Percentiles rank a stretch among this genome's conserved stretches.
These are phyloP conservation scores for Xylophagus ater DNA, from an alignment of 2,888 invertebrate species.

Conservation along the genomic window DNA sequence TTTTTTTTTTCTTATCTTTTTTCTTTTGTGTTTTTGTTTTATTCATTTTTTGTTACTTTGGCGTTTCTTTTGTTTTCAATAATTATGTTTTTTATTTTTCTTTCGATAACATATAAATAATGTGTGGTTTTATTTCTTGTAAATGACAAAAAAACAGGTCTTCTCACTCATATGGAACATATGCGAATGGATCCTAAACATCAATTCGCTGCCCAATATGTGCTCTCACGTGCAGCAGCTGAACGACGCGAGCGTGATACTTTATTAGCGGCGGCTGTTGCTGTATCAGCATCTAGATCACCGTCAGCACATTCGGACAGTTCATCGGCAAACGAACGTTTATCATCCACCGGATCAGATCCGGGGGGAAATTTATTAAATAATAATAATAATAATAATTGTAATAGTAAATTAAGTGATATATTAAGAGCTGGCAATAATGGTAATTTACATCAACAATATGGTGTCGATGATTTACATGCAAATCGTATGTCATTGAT, in stretches of 20 bases:
- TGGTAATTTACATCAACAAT: slow-evolving; percentile 46
- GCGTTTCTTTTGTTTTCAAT: too few species aligned
- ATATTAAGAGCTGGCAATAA: slow-evolving; percentile 38
- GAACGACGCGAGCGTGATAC: slow-evolving; percentile 77
- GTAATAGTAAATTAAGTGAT: slow-evolving; percentile 46
- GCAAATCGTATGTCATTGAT: slow-evolving; percentile 58
- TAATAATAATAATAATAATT: slow-evolving; percentile 52
- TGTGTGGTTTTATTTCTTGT: slow-evolving; percentile 13
- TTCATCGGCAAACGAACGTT: slow-evolving; percentile 66
- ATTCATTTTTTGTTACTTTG: not conserved
- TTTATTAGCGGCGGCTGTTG: slow-evolving; percentile 53
- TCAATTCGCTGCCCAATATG: slow-evolving; percentile 91
- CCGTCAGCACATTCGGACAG: slow-evolving; percentile 80
- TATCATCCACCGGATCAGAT: slow-evolving; percentile 71
- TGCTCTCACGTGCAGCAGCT: slow-evolving; percentile 79
- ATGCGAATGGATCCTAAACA: slow-evolving; percentile 96
- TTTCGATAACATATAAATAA: slow-evolving; percentile 19
- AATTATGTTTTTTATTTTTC: slow-evolving; percentile 17
- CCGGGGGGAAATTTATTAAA: slow-evolving; percentile 48
- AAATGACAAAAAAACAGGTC: slow-evolving; percentile 45
- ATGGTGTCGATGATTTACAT: slow-evolving; percentile 50
- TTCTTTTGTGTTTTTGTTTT: not conserved
- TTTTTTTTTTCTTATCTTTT: slow-evolving; percentile 1
- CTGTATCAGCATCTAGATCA: slow-evolving; percentile 53
- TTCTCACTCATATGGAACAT: slow-evolving; percentile 89